Percentiles rank a stretch among this genome's conserved stretches.
These are phyloP conservation scores for Lagopus muta DNA, from an alignment of 2,113 vertebrate species.

Conservation along the genomic window DNA sequence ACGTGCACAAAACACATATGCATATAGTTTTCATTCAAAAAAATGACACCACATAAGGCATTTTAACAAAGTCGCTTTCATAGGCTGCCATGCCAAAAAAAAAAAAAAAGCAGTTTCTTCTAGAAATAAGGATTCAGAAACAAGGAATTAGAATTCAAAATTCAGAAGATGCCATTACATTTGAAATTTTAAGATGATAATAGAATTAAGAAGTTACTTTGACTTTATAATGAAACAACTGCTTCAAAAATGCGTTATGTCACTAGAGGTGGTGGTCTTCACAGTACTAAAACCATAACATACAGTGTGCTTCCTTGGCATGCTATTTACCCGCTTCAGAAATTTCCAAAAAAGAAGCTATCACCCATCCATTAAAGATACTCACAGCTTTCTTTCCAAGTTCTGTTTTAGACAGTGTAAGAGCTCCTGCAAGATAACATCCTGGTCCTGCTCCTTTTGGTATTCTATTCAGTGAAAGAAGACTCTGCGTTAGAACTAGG, in stretches of 20 bases:
- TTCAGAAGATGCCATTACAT: background rate
- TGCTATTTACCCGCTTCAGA: background rate
- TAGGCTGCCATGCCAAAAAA: background rate
- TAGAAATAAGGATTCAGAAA: background rate
- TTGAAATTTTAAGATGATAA: background rate
- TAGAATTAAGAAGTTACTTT: background rate
- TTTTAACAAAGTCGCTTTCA: background rate
- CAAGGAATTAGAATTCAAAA: background rate
- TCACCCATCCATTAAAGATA: conserved; percentile 51
- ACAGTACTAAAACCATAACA: background rate
- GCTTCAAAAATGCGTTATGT: background rate
- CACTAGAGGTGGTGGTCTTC: background rate
- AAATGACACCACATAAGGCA: background rate
- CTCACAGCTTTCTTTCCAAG: conserved; percentile 99
- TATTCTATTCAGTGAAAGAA: conserved; percentile 78
- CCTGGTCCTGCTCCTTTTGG: conserved; percentile 96
- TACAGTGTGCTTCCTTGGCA: background rate
- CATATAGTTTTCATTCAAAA: background rate
- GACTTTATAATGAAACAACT: conserved; percentile 25
- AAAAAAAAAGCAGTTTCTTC: background rate
- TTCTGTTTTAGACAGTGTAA: conserved; percentile 94
- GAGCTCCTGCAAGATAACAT: conserved; percentile 92
- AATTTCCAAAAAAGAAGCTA: background rate
- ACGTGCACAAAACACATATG: conserved; percentile 23
- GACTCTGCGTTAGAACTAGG: background rate